phyloP scores from a whole-genome alignment of 2,797 vertebrate species.

The Simalia tracyae region DNA sequence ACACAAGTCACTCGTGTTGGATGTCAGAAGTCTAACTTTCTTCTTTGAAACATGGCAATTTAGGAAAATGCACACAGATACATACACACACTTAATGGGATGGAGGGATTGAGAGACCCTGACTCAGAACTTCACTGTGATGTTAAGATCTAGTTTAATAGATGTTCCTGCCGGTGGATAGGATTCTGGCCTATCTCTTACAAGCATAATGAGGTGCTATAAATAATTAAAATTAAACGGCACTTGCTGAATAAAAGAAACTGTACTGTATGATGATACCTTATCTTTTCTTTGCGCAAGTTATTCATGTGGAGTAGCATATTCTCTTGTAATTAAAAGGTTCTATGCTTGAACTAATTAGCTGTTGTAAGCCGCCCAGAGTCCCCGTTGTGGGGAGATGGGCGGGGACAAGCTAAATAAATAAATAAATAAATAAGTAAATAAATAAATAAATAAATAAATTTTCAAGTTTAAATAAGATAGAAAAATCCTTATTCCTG shows the following conservation, averaged over 20 bases:
- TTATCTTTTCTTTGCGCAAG: neutral
- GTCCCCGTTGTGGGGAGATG: too few relatives aligned
- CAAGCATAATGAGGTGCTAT: slow-evolving; percentile 12
- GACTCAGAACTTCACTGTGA: slow-evolving; percentile 7
- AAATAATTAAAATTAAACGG: slow-evolving; percentile 43
- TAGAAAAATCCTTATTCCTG: neutral
- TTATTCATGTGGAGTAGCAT: slow-evolving; percentile 10
- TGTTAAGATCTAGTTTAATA: slow-evolving; percentile 23
- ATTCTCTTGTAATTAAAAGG: slow-evolving; percentile 1
- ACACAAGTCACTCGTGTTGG: neutral
- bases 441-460: too few relatives aligned
- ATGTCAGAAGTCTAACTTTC: neutral
- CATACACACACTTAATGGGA: neutral
- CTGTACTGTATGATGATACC: neutral
- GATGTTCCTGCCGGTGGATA: slow-evolving; percentile 19
- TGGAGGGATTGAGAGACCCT: neutral
- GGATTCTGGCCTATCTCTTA: neutral
- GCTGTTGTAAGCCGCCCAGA: too few relatives aligned
- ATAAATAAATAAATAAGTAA: too few relatives aligned
- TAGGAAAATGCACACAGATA: neutral
- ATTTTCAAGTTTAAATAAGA: neutral
- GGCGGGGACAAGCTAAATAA: too few relatives aligned
- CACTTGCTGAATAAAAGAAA: slow-evolving; percentile 9
- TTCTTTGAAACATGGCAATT: neutral
- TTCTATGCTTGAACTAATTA: neutral